Evolutionary conservation across 1,140 invertebrate species (phyloP).

Genomic region (Bombus difficillimus): DNA sequence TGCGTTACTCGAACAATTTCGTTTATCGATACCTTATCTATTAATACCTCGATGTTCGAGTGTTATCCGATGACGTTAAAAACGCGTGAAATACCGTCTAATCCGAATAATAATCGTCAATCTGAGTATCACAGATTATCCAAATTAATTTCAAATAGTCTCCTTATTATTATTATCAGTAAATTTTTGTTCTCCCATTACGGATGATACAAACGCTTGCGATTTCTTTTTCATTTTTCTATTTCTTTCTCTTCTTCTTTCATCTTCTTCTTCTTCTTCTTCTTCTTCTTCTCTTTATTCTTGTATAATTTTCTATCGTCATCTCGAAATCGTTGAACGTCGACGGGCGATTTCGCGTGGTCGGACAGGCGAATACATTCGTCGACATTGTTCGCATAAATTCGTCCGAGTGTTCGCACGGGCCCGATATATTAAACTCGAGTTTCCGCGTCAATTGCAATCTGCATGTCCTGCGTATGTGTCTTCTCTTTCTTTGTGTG

Average conservation of each 20-base stretch:
- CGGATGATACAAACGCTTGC: constrained; percentile 19
- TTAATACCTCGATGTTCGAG: constrained; percentile 34
- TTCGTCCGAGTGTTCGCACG: constrained; percentile 62
- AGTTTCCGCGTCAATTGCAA: constrained; percentile 44
- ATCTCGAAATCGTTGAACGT: constrained; percentile 27
- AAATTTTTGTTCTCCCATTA: not conserved
- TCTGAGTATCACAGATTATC: constrained; percentile 56
- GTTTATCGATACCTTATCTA: constrained; percentile 32
- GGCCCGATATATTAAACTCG: constrained; percentile 52
- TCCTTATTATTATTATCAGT: constrained; percentile 25
- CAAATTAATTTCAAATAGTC: constrained; percentile 43
- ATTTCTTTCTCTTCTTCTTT: not conserved
- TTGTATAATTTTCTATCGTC: not conserved
- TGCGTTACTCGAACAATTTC: constrained; percentile 14
- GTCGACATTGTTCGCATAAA: constrained; percentile 31
- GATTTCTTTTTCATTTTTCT: not conserved
- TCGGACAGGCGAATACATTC: constrained; percentile 15
- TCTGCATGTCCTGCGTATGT: constrained; percentile 39
- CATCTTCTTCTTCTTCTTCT: not conserved
- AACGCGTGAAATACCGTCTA: constrained; percentile 25
- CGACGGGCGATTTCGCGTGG: constrained; percentile 14
- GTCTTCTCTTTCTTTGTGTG: constrained; percentile 43
- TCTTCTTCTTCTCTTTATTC: not conserved
- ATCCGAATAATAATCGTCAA: constrained; percentile 48
- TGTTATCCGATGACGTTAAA: constrained; percentile 20